Evolutionary conservation across 35 echinoderm and acorn worm species (phyloP), one percentile per base, ranked within the genome.

Genomic region (Acanthaster planci): DNA sequence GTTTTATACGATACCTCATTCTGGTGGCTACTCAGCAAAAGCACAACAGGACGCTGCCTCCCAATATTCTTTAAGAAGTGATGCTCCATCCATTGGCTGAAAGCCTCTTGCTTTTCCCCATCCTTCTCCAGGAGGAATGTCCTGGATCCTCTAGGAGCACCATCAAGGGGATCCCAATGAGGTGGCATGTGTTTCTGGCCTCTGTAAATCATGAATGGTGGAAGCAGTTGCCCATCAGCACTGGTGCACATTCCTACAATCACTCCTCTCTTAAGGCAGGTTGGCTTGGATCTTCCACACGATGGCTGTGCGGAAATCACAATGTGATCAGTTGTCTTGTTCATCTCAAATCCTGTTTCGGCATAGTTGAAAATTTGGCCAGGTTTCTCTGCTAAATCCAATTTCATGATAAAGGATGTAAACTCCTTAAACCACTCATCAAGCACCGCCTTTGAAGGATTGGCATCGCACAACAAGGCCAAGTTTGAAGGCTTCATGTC

Each of bases 11-110:
- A 60, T 67, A 89, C 77, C 78, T 82, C 60, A 18, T 67, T 80
- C 54, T 89, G 78, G 0, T 79, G 87, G 38, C 87, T 82, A 57
- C 82, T 80, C 19, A 89, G 80, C 8, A 89, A 60, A 30, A 89
- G 80, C 16, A 72, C 80, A 1, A 84, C 51, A 16, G 87, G 87
- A 35, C 87, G 75, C 21, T 82, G 59, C 4, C 51, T 22, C 35
- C 87, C 87, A 18, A 89, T 38, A 54, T 89, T 82, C 17, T 67
- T 52, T n/a, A 89, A 34, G 60, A 89, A 89, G 76, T 89, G 87
- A n/a, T 82, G 76, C 80, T 89, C 87, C 79, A 89, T 38, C 87
- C 87, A 89, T 18, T 82, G 60, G 40, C 87, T 84, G 80, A 82
- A 89, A 42, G 78, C 78, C 0, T 64, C 75, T 53, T 89, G 81